phyloP scores from a whole-genome alignment of 2,888 invertebrate genomes.

The Diarsia mendica region DNA sequence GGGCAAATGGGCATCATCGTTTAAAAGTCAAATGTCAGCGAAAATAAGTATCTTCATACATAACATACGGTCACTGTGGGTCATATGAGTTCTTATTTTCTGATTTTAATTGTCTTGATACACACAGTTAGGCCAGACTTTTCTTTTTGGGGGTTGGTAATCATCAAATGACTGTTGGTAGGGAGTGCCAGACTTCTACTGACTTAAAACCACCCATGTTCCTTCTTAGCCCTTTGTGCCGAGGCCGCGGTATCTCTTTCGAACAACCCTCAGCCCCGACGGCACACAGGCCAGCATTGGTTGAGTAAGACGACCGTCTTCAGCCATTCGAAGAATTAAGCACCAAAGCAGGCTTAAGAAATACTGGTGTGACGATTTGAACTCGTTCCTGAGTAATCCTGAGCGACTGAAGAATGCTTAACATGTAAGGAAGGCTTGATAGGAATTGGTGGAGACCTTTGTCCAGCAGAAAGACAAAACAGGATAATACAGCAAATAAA shows the following conservation, averaged over 20 bases:
- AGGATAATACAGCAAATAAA: too few species aligned
- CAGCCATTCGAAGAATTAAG: too few species aligned
- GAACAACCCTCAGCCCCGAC: too few species aligned
- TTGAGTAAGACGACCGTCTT: neutral
- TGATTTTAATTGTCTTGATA: slow-evolving; percentile 1
- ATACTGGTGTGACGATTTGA: neutral
- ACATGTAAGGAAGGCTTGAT: neutral
- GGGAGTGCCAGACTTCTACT: too few species aligned
- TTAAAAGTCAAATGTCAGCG: slow-evolving; percentile 51
- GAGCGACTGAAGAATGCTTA: neutral
- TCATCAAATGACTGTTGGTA: too few species aligned
- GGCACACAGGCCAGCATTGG: too few species aligned
- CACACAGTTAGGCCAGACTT: too few species aligned
- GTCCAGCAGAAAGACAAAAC: neutral
- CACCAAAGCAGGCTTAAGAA: neutral
- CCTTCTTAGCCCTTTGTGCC: too few species aligned
- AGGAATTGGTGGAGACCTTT: neutral
- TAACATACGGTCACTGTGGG: slow-evolving; percentile 10
- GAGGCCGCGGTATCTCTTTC: too few species aligned
- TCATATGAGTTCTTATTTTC: slow-evolving; percentile 1
- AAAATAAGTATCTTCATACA: slow-evolving; percentile 3
- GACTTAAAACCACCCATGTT: too few species aligned
- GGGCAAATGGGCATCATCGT: slow-evolving; percentile 33
- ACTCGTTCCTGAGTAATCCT: neutral
- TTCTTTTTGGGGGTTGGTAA: too few species aligned